Conservation (phyloP, 2,888 invertebrate species). For the Hydrotaea cyrtoneurina region DNA sequence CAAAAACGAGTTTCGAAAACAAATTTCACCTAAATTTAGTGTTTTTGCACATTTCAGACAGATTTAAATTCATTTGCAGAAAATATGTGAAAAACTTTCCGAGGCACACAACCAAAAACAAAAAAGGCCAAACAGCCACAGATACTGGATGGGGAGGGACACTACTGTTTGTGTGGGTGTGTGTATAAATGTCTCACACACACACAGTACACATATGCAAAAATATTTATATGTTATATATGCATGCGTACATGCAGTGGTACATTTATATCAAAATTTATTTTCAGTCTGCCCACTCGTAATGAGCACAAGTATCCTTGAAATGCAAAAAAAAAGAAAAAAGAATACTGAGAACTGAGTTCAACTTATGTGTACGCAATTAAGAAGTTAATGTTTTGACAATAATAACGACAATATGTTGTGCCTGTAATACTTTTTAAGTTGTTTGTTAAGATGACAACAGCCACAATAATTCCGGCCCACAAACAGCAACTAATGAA, state of each 20-base stretch:
- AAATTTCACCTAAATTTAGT: background rate
- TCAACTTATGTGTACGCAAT: slow-evolving; percentile 49
- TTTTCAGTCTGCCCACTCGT: slow-evolving; percentile 6
- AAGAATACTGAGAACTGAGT: background rate
- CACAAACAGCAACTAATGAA: background rate
- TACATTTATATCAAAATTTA: slow-evolving; percentile 9
- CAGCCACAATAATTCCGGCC: background rate
- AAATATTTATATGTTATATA: background rate
- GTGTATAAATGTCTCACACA: background rate
- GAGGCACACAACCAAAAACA: background rate
- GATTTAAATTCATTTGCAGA: background rate
- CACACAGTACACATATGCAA: background rate
- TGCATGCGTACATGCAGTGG: background rate
- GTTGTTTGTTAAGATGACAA: slow-evolving; percentile 29
- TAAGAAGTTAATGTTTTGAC: slow-evolving; percentile 60
- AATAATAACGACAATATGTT: slow-evolving; percentile 55
- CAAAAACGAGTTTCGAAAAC: background rate
- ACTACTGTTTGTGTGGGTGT: background rate
- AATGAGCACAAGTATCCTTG: slow-evolving; percentile 51
- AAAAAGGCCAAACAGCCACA: background rate
- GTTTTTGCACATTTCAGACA: background rate
- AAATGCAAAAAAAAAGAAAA: slow-evolving; percentile 7
- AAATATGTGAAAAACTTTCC: background rate
- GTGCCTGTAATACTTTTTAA: slow-evolving; percentile 8
- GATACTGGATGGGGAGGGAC: background rate